Conservation (phyloP, 2,888 invertebrate genomes). For the Ormyrus labotus region DNA sequence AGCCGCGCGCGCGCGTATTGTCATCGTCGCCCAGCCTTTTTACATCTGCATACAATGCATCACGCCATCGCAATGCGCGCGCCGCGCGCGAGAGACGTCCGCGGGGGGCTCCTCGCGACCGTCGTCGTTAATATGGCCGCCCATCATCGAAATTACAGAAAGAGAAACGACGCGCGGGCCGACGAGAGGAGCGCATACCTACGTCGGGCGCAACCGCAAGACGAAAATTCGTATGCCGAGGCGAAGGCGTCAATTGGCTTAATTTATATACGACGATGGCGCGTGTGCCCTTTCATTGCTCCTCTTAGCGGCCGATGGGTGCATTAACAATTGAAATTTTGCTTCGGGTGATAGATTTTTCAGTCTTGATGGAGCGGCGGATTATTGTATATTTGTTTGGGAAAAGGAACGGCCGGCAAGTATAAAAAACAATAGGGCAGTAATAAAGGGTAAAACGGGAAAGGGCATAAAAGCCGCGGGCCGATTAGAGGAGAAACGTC, state of each 20-base stretch:
- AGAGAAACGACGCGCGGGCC: conserved; percentile 57
- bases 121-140: conserved; percentile 70
- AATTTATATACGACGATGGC: conserved; percentile 1
- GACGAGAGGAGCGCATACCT: too few relatives aligned
- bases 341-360: background rate
- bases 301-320: too few relatives aligned
- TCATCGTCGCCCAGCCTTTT: conserved; percentile 75
- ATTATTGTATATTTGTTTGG: conserved; percentile 23
- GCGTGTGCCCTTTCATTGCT: background rate
- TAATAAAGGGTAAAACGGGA: conserved; percentile 39
- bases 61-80: conserved; percentile 63
- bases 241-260: conserved; percentile 38
- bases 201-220: too few relatives aligned
- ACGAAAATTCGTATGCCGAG: conserved; percentile 35
- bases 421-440: conserved; percentile 30
- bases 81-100: conserved; percentile 57
- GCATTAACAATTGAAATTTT: background rate
- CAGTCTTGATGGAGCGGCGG: background rate
- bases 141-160: conserved; percentile 68
- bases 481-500: conserved; percentile 59
- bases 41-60: conserved; percentile 74
- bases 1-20: conserved; percentile 58
- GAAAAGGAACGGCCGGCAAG: background rate
- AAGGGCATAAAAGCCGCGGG: conserved; percentile 28
- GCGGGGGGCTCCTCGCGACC: conserved; percentile 65